Percentiles rank a stretch among this genome's conserved stretches.
phyloP scores from a whole-genome alignment of 2,888 invertebrate species.

The Lithophane leautieri region DNA sequence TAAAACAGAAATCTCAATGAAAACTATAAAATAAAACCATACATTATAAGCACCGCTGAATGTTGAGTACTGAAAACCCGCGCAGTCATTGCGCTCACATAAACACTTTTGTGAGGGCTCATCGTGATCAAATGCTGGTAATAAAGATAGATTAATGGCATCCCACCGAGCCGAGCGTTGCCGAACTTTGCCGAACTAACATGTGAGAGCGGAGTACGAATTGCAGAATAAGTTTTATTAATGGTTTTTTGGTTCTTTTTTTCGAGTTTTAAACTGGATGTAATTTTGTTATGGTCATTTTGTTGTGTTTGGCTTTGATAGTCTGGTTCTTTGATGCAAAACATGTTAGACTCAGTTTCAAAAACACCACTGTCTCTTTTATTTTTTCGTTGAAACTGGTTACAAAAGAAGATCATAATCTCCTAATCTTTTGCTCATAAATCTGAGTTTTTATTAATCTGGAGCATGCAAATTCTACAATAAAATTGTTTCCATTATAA shows the following conservation, averaged over 20 bases:
- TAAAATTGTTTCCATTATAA: not conserved
- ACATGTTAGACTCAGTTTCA: not conserved
- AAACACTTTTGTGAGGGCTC: constrained; percentile 84
- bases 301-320: not conserved
- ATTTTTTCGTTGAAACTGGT: not conserved
- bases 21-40: constrained; percentile 55
- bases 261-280: constrained; percentile 16
- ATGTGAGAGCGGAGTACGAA: constrained; percentile 58
- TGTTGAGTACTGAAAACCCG: constrained; percentile 67
- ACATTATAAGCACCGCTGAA: constrained; percentile 55
- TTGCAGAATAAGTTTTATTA: constrained; percentile 62
- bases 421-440: not conserved
- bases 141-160: constrained; percentile 87
- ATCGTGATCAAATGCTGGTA: constrained; percentile 84
- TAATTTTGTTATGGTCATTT: constrained; percentile 11
- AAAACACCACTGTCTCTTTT: not conserved
- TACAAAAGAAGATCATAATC: not conserved
- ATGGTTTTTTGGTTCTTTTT: constrained; percentile 37
- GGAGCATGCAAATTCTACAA: not conserved
- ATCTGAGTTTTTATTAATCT: not conserved
- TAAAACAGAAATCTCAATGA: constrained; percentile 7
- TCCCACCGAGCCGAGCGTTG: constrained; percentile 63
- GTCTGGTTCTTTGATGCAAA: not conserved
- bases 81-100: constrained; percentile 80
- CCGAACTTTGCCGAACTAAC: constrained; percentile 62